Evolutionary conservation across 2,797 vertebrate species (phyloP).

Genomic region (Heterohyrax brucei): DNA sequence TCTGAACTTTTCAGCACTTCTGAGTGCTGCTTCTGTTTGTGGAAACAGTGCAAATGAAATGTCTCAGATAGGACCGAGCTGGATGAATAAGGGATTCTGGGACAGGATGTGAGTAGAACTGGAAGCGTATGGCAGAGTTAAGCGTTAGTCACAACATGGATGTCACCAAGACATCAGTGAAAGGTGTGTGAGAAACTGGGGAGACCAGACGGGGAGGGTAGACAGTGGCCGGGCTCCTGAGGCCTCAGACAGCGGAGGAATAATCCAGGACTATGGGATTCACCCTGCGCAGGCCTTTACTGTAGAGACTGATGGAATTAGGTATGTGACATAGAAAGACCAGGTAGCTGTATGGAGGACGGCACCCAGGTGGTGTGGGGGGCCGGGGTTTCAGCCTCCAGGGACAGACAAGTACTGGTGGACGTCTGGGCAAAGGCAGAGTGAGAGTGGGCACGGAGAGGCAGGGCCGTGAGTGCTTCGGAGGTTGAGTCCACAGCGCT

Average conservation of each 20-base stretch:
- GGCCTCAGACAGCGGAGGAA: background rate
- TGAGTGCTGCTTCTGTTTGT: too few relatives aligned
- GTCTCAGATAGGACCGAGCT: background rate
- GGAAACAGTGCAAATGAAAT: too few relatives aligned
- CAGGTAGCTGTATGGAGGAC: background rate
- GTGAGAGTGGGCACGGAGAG: background rate
- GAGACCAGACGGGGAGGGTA: background rate
- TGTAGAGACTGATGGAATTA: background rate
- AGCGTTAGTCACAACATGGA: background rate
- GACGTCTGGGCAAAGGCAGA: background rate
- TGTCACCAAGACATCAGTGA: background rate
- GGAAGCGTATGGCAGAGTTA: background rate
- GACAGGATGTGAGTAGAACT: background rate
- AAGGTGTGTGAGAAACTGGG: background rate
- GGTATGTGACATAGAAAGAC: background rate
- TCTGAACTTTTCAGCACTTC: too few relatives aligned
- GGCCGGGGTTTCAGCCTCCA: background rate
- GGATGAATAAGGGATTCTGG: background rate
- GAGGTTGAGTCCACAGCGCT: background rate
- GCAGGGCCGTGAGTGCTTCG: background rate
- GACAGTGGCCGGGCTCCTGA: background rate
- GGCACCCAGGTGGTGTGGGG: background rate
- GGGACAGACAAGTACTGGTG: background rate
- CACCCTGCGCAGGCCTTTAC: background rate
- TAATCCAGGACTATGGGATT: background rate